Conservation (phyloP, 2,113 vertebrate genomes). For the Pleuronectes platessa region DNA sequence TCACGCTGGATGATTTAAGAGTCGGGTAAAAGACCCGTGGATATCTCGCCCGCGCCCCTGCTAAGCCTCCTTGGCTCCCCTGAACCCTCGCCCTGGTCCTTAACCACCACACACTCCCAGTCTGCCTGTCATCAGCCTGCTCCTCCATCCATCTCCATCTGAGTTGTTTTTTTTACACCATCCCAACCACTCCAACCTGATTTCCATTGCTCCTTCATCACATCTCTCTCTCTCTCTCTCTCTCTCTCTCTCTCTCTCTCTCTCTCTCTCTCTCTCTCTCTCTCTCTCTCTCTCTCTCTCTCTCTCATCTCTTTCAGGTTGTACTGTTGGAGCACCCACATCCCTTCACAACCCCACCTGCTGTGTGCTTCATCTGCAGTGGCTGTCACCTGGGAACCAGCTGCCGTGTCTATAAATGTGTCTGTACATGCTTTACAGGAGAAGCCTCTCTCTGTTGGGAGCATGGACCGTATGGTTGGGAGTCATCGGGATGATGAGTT, state of each 20-base stretch:
- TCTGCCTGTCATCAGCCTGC: conserved; percentile 33
- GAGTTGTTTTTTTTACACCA: not conserved
- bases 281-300: too few relatives aligned
- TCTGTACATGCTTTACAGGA: not conserved
- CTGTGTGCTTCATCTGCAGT: conserved; percentile 21
- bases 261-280: too few relatives aligned
- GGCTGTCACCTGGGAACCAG: conserved; percentile 26
- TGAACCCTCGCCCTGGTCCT: conserved; percentile 6
- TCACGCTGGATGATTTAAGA: conserved; percentile 64
- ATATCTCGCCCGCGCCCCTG: conserved; percentile 38
- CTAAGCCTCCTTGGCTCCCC: conserved; percentile 5
- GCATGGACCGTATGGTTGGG: too few relatives aligned
- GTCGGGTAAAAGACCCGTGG: conserved; percentile 47
- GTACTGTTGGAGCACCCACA: not conserved
- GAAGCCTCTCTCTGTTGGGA: not conserved
- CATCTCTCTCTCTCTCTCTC: not conserved
- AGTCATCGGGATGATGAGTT: not conserved
- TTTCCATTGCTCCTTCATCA: not conserved
- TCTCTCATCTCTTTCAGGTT: too few relatives aligned
- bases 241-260: too few relatives aligned
- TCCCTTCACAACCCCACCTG: conserved; percentile 28
- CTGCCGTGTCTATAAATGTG: not conserved
- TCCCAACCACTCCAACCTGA: not conserved
- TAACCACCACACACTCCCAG: conserved; percentile 18
- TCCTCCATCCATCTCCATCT: conserved; percentile 25